Base-by-base conservation (phyloP, 2,797 vertebrate species). In the Pelobates cultripes region DNA sequence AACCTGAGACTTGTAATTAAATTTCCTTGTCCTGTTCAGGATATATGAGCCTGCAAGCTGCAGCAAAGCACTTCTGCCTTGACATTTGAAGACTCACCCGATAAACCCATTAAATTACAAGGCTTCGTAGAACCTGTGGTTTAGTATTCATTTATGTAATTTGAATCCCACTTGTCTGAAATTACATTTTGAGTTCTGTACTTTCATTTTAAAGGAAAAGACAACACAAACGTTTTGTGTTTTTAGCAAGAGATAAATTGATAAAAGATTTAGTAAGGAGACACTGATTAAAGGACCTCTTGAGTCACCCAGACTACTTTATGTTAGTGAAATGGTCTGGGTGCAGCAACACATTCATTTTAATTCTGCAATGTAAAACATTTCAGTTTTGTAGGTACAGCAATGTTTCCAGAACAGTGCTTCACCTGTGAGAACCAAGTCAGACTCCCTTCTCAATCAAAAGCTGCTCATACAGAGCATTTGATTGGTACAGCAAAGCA, bases 1-100 rank as follows among this genome's bases (percentile, higher is more conserved):
- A 78, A 83, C 66, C 55, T 44, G 81, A 83, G 47, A 70, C 81
- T 74, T 43, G 53, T 75, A 69, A 83, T 83, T 83, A 83, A 64
- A 83, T 70, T 74, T 79, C 76, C 45, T 42, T 47, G 44, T 45
- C 53, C 60, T 55, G 70, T 75, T 66, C 61, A 79, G 68, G 71
- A 78, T 75, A 79, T 44, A 64, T 8, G 57, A 79, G 71, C 43
- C 53, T 53, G 76, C 43, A 68, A 60, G 42, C 73, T 8, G 28
- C 74, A 78, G 71, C 47, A 78, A 64, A 73, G 78, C 71, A 71
- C 9, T 57, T 43, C 15, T 13, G 71, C n/a, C 75, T 53, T 68
- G 41, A 73, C 42, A 64, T 73, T 63, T 73, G 51, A 41, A 73
- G 60, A 47, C 15, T 68, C 14, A 57, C 47, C 60, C 28, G 6